phyloP scores from a whole-genome alignment of 2,888 invertebrate species.

The Mamestra brassicae region DNA sequence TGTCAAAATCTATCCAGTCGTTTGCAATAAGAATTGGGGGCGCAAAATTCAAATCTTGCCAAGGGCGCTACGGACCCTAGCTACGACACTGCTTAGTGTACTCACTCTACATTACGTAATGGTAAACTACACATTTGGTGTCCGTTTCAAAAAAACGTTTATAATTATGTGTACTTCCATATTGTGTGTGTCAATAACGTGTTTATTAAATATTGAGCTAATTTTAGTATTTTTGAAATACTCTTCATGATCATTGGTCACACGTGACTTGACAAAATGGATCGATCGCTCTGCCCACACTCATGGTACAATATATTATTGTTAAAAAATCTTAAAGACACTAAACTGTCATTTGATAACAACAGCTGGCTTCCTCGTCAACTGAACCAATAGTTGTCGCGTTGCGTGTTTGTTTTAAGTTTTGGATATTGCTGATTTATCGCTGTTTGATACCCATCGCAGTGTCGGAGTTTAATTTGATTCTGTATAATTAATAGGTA shows the following conservation, averaged over 20 bases:
- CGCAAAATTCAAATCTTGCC: too few relatives aligned
- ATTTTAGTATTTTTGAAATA: not conserved
- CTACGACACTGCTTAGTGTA: not conserved
- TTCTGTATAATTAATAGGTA: not conserved
- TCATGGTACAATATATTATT: too few relatives aligned
- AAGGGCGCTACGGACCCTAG: too few relatives aligned
- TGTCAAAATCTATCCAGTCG: too few relatives aligned
- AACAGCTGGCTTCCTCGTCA: not conserved
- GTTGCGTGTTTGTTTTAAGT: not conserved
- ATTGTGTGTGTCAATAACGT: too few relatives aligned
- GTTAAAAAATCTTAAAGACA: too few relatives aligned
- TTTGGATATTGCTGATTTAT: too few relatives aligned
- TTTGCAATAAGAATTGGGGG: too few relatives aligned
- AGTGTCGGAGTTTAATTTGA: not conserved
- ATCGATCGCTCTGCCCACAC: not conserved
- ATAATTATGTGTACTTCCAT: not conserved
- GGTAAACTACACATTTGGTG: not conserved
- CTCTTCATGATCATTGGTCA: not conserved
- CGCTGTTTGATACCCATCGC: not conserved
- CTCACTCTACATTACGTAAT: slow-evolving; percentile 13
- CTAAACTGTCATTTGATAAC: too few relatives aligned
- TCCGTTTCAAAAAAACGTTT: too few relatives aligned
- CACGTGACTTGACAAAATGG: not conserved
- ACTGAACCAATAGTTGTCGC: not conserved
- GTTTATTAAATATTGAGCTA: too few relatives aligned